These are phyloP conservation scores for Drosophila paulistorum DNA, from an alignment of 1,140 invertebrate species.

Conservation along the genomic window DNA sequence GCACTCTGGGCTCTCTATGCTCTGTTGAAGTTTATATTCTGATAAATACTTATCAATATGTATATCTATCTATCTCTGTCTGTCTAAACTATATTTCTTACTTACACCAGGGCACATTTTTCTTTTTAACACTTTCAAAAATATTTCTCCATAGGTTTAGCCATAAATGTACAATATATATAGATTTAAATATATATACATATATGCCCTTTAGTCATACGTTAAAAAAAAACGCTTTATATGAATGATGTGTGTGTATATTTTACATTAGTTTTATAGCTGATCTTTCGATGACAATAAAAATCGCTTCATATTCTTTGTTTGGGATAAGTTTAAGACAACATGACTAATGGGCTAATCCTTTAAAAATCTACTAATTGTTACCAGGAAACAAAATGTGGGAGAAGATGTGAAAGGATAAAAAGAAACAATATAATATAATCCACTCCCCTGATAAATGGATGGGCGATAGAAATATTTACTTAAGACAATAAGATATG, in stretches of 20 bases:
- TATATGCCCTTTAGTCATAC: slow-evolving; percentile 54
- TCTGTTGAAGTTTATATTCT: slow-evolving; percentile 61
- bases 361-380: not conserved
- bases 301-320: slow-evolving; percentile 63
- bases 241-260: slow-evolving; percentile 52
- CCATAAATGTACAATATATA: slow-evolving; percentile 36
- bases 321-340: slow-evolving; percentile 54
- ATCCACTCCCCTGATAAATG: slow-evolving; percentile 17
- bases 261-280: slow-evolving; percentile 39
- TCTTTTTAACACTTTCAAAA: not conserved
- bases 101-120: slow-evolving; percentile 47
- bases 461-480: slow-evolving; percentile 26
- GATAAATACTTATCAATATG: slow-evolving; percentile 35
- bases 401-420: not conserved
- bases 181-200: slow-evolving; percentile 33
- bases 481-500: slow-evolving; percentile 77
- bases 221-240: slow-evolving; percentile 53
- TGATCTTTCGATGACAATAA: slow-evolving; percentile 51
- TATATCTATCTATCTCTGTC: not conserved
- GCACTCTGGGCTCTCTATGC: slow-evolving; percentile 62
- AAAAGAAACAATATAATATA: slow-evolving; percentile 10
- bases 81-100: slow-evolving; percentile 17
- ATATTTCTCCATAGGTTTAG: slow-evolving; percentile 35
- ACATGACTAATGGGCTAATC: not conserved
- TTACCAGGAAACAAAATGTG: not conserved